phyloP scores from a whole-genome alignment of 2,888 invertebrate genomes.

The Nysson spinosus region DNA sequence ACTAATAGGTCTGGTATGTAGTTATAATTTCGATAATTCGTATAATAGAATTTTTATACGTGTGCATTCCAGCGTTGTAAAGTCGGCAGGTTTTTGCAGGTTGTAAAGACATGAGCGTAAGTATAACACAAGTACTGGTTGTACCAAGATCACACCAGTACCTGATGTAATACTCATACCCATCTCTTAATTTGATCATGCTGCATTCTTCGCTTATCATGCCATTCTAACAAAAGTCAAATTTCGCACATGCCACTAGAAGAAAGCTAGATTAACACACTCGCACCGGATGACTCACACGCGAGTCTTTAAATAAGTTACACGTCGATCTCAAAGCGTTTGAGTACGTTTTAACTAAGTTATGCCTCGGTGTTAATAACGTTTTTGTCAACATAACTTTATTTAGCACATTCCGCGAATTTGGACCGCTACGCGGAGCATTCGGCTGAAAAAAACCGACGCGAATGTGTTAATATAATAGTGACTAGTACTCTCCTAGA shows the following conservation, averaged over 20 bases:
- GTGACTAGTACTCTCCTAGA: slow-evolving; percentile 22
- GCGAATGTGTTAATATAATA: slow-evolving; percentile 42
- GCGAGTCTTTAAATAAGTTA: too few species aligned
- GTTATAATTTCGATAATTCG: background rate
- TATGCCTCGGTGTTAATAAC: too few species aligned
- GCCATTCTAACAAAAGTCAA: slow-evolving; percentile 69
- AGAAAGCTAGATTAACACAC: slow-evolving; percentile 58
- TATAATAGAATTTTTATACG: slow-evolving; percentile 40
- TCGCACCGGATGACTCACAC: too few species aligned
- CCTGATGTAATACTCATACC: slow-evolving; percentile 99
- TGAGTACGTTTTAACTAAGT: too few species aligned
- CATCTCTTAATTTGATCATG: slow-evolving; percentile 79
- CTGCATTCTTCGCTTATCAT: slow-evolving; percentile 77
- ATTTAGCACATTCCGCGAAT: too few species aligned
- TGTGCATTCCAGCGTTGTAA: slow-evolving; percentile 68
- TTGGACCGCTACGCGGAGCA: too few species aligned
- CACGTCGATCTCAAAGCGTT: too few species aligned
- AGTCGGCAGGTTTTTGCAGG: slow-evolving; percentile 68
- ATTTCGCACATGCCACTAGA: slow-evolving; percentile 75
- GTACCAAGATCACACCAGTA: slow-evolving; percentile 87
- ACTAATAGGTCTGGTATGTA: slow-evolving; percentile 1
- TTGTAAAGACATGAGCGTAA: slow-evolving; percentile 81
- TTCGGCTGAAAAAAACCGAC: too few species aligned
- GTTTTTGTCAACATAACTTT: too few species aligned
- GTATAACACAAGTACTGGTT: slow-evolving; percentile 97